Evolutionary conservation across 2,888 invertebrate genomes (phyloP).

Genomic region (Caenorhabditis doughertyi): DNA sequence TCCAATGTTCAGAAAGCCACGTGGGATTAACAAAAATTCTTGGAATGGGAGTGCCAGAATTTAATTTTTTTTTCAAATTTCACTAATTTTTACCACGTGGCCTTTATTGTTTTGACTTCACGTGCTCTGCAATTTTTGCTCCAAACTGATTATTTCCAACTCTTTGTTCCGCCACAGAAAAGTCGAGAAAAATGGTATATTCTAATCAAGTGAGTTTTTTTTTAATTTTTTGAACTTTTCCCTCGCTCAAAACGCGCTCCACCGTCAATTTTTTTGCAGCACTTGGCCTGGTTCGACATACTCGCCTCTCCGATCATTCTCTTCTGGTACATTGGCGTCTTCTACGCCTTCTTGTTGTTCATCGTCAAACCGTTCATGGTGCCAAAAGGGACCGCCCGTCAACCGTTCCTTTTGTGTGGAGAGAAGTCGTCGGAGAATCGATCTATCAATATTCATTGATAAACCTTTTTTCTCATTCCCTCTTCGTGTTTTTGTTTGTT

Average conservation of each 20-base stretch:
- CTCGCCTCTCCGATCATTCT: conserved; percentile 59
- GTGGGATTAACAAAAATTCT: no score
- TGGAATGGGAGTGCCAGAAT: no score
- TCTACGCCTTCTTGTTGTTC: conserved; percentile 59
- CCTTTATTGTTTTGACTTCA: no score
- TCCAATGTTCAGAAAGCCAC: neutral
- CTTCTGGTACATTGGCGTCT: conserved; percentile 60
- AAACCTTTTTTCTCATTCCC: neutral
- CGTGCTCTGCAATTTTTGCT: no score
- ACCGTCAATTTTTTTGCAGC: conserved; percentile 25
- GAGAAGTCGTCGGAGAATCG: conserved; percentile 55
- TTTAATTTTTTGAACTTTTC: neutral
- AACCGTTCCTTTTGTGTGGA: conserved; percentile 62
- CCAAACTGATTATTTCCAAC: neutral
- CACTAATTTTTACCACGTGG: no score
- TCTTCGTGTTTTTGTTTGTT: neutral
- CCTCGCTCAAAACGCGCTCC: neutral
- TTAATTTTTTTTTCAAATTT: no score
- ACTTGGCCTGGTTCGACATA: conserved; percentile 65
- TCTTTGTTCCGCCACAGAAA: neutral
- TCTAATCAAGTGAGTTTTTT: conserved; percentile 51
- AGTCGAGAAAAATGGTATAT: conserved; percentile 34
- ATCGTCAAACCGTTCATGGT: conserved; percentile 62
- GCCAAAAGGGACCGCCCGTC: conserved; percentile 56
- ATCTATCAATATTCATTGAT: conserved; percentile 31